Percentiles rank a stretch among this genome's conserved stretches.
Evolutionary conservation across 2,113 vertebrate species (phyloP).

Genomic region (Sterrhoptilus dennistouni): DNA sequence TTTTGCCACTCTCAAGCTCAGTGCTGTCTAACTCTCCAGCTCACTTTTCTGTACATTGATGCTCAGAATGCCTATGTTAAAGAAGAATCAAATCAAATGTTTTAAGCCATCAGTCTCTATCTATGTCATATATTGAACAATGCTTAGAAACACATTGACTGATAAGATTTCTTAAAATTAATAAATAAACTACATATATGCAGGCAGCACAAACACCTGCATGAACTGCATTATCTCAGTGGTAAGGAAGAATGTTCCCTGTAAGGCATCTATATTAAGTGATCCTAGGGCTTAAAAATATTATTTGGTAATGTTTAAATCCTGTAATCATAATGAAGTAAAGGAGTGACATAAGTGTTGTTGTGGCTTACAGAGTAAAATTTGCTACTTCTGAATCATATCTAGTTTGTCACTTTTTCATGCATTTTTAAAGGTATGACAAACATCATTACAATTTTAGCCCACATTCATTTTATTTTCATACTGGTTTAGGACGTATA

Average conservation of each 20-base stretch:
- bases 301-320: not conserved
- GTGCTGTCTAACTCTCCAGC: not conserved
- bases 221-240: not conserved
- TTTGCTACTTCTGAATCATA: not conserved
- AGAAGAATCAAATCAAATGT: not conserved
- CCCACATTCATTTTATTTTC: not conserved
- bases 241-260: not conserved
- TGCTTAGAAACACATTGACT: not conserved
- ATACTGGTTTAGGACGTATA: not conserved
- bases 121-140: not conserved
- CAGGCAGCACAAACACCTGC: not conserved
- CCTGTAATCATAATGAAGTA: not conserved
- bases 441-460: not conserved
- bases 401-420: not conserved
- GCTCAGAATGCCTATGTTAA: not conserved
- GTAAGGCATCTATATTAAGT: not conserved
- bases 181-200: not conserved
- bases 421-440: not conserved
- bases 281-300: not conserved
- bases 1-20: not conserved
- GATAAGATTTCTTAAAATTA: not conserved
- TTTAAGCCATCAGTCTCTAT: not conserved
- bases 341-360: not conserved
- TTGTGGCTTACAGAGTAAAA: not conserved
- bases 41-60: not conserved